Evolutionary conservation across 2,113 vertebrate genomes (phyloP).

Genomic region (Cynopterus brachyotis): DNA sequence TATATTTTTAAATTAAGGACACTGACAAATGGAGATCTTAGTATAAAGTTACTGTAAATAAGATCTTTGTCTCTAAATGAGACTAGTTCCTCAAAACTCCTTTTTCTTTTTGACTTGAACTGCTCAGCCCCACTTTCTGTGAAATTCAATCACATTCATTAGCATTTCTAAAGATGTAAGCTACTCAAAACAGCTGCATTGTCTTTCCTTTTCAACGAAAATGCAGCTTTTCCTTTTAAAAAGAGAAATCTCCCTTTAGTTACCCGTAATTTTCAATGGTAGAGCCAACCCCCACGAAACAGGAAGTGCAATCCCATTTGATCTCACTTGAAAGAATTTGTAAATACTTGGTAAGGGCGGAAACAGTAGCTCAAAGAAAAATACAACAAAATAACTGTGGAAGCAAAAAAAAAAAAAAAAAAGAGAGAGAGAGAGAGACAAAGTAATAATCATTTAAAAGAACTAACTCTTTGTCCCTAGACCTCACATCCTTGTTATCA

Average conservation of each 20-base stretch:
- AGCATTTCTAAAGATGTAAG: slow-evolving; percentile 77
- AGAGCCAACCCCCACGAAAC: slow-evolving; percentile 58
- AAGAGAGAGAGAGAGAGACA: slow-evolving; percentile 53
- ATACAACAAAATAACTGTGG: slow-evolving; percentile 31
- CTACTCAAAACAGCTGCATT: slow-evolving; percentile 77
- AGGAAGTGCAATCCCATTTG: slow-evolving; percentile 77
- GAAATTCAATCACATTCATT: slow-evolving; percentile 72
- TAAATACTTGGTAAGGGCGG: slow-evolving; percentile 61
- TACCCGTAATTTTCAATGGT: slow-evolving; percentile 66
- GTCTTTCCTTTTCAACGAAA: slow-evolving; percentile 70
- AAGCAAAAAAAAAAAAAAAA: not conserved
- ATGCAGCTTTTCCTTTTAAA: slow-evolving; percentile 73
- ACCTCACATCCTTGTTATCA: slow-evolving; percentile 41
- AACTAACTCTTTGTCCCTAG: slow-evolving; percentile 46
- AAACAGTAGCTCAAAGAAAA: slow-evolving; percentile 67
- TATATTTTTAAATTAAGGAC: slow-evolving; percentile 58
- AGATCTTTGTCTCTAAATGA: slow-evolving; percentile 69
- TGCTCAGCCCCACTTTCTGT: slow-evolving; percentile 64
- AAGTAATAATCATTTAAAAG: slow-evolving; percentile 65
- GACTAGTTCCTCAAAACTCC: slow-evolving; percentile 61
- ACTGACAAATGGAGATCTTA: slow-evolving; percentile 56
- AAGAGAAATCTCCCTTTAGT: slow-evolving; percentile 68
- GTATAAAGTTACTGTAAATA: slow-evolving; percentile 73
- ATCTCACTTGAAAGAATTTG: slow-evolving; percentile 75
- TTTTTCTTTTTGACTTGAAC: slow-evolving; percentile 69